Percentiles rank a stretch among this genome's conserved stretches.
phyloP scores from a whole-genome alignment of 2,888 invertebrate species.

The Rhingia campestris region DNA sequence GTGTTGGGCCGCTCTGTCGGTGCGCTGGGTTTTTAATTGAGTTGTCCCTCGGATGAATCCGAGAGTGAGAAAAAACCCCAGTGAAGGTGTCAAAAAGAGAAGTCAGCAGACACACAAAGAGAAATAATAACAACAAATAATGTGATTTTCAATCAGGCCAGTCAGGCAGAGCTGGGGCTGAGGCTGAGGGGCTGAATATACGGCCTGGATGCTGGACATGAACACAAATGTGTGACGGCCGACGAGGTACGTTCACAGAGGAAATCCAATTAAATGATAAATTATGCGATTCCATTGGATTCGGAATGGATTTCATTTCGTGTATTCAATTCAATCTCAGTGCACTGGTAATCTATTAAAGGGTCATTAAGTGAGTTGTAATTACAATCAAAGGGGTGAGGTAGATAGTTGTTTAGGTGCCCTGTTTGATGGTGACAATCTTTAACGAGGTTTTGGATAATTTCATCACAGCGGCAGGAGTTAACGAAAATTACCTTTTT shows the following conservation, averaged over 20 bases:
- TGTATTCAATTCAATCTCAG: conserved; percentile 6
- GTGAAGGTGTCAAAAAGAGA: conserved; percentile 68
- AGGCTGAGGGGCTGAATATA: neutral
- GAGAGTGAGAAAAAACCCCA: conserved; percentile 56
- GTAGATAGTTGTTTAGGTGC: neutral
- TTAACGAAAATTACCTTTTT: too few relatives aligned
- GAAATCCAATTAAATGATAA: conserved; percentile 68
- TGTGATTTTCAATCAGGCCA: conserved; percentile 67
- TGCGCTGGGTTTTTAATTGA: conserved; percentile 64
- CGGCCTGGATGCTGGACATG: conserved; percentile 15
- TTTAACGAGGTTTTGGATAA: neutral
- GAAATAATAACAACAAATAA: conserved; percentile 67
- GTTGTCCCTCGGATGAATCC: conserved; percentile 59
- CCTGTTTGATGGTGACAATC: neutral
- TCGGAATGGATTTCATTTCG: conserved; percentile 3
- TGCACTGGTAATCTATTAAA: conserved; percentile 25
- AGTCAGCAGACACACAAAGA: conserved; percentile 49
- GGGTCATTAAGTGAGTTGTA: conserved; percentile 7
- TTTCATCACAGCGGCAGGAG: too few relatives aligned
- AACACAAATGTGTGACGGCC: conserved; percentile 26
- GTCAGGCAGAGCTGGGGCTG: conserved; percentile 12
- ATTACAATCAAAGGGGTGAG: neutral
- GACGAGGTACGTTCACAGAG: conserved; percentile 47
- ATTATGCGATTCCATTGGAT: conserved; percentile 52
- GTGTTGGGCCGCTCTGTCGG: conserved; percentile 18